Percentiles rank a stretch among this genome's conserved stretches.
phyloP scores from a whole-genome alignment of 2,888 invertebrate species.

The Polydrusus tereticollis region DNA sequence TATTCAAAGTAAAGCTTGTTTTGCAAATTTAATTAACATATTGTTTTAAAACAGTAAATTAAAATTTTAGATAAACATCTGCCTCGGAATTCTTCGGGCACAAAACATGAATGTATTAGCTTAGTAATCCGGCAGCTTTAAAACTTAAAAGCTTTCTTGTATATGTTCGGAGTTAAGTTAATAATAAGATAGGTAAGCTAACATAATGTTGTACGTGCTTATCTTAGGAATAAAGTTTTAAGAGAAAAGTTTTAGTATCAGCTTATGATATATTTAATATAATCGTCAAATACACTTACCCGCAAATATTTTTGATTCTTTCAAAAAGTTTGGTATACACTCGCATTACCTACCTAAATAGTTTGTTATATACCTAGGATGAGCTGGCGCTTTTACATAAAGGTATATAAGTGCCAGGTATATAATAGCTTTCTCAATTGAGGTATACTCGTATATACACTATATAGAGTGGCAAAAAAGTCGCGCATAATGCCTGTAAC shows the following conservation, averaged over 20 bases:
- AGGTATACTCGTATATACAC: too few species aligned
- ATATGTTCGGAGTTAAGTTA: neutral
- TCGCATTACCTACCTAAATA: too few species aligned
- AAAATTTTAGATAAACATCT: neutral
- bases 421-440: too few species aligned
- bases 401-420: too few species aligned
- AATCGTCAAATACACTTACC: neutral
- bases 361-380: too few species aligned
- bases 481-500: too few species aligned
- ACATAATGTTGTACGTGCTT: conserved; percentile 3
- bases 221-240: neutral
- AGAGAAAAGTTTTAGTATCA: conserved; percentile 1
- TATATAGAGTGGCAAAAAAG: too few species aligned
- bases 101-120: neutral
- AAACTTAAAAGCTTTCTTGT: conserved; percentile 2
- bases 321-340: too few species aligned
- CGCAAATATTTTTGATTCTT: too few species aligned
- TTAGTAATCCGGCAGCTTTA: conserved; percentile 2
- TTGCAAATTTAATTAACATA: conserved; percentile 1
- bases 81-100: neutral
- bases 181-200: conserved; percentile 4
- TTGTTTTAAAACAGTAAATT: neutral
- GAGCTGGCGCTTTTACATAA: too few species aligned
- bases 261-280: neutral
- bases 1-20: neutral